Conservation (phyloP, 2,797 vertebrate species). For the Carcharodon carcharias region DNA sequence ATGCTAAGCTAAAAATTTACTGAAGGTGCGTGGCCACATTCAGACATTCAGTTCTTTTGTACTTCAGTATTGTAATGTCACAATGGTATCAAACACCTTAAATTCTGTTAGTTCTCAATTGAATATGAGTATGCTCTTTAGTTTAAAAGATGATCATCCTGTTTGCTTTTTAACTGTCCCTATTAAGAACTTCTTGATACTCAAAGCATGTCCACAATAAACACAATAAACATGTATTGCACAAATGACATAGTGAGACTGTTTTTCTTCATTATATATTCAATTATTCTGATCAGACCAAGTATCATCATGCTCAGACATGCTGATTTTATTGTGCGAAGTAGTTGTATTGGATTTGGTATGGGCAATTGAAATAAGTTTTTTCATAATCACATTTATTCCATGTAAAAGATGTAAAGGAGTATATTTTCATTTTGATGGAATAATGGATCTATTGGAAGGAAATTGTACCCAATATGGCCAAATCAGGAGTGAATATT, state of each 20-base stretch:
- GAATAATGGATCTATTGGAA: neutral
- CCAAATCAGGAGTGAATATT: neutral
- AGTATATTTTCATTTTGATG: neutral
- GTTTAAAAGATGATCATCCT: neutral
- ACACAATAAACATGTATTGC: neutral
- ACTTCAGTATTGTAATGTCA: neutral
- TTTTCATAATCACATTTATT: neutral
- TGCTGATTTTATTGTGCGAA: neutral
- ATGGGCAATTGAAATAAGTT: neutral
- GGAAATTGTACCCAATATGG: neutral
- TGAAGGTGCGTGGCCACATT: neutral
- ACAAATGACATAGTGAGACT: neutral
- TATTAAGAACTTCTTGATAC: neutral
- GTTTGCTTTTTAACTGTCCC: neutral
- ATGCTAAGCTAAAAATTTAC: neutral
- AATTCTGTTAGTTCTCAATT: neutral
- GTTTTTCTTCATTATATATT: constrained; percentile 2
- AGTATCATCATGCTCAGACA: neutral
- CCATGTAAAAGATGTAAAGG: neutral
- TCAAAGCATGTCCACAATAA: neutral
- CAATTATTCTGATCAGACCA: neutral
- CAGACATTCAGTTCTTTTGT: neutral
- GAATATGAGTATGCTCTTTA: neutral
- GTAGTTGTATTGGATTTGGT: neutral
- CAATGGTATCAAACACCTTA: neutral